These are phyloP conservation scores for Micronisus gabar DNA, from an alignment of 2,113 vertebrate genomes.

Conservation along the genomic window DNA sequence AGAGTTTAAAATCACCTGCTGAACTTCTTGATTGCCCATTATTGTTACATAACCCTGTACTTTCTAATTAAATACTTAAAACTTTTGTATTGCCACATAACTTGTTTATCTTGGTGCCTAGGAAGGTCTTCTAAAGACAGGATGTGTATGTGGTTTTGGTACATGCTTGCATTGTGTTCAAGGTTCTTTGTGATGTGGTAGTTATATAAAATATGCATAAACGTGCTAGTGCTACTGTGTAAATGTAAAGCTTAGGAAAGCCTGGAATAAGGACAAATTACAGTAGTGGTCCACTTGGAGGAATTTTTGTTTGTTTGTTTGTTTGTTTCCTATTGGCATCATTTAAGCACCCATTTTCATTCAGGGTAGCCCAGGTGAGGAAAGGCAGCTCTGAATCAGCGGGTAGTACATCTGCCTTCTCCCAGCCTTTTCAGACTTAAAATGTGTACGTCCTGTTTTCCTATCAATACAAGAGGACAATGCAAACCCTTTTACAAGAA, in stretches of 20 bases:
- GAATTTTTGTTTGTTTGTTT: no score
- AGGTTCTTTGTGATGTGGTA: not conserved
- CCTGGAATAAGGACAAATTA: not conserved
- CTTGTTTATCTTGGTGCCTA: not conserved
- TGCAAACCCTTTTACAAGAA: not conserved
- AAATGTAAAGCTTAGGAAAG: not conserved
- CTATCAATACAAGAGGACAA: not conserved
- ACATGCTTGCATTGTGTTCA: no score
- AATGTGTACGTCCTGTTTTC: not conserved
- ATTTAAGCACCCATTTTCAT: not conserved
- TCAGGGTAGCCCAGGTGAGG: not conserved
- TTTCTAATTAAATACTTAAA: not conserved
- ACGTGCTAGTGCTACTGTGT: not conserved
- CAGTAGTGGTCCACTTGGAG: not conserved
- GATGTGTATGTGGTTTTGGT: no score
- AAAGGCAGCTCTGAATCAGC: not conserved
- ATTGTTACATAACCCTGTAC: not conserved
- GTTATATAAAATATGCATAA: not conserved
- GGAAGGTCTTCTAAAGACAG: not conserved
- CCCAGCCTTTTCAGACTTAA: not conserved
- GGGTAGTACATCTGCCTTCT: not conserved
- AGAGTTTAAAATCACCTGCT: not conserved
- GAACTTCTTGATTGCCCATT: not conserved
- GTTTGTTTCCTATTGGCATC: not conserved
- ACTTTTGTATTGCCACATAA: not conserved